These are phyloP conservation scores for Anthophora plumipes DNA, from an alignment of 2,888 invertebrate genomes.

Conservation along the genomic window DNA sequence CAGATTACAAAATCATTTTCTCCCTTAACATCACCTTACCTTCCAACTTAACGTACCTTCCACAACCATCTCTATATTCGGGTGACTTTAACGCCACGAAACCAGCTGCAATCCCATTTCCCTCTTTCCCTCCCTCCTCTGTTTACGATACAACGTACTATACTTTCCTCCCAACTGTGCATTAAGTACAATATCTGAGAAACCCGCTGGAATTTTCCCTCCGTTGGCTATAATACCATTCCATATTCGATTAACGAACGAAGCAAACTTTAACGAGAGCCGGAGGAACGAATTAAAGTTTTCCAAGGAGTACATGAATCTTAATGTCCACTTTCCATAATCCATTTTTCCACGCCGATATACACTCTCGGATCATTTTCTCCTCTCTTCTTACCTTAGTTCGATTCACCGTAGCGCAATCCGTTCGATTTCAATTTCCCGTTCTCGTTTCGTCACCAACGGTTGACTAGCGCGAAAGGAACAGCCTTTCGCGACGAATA, in stretches of 20 bases:
- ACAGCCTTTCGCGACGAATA: neutral
- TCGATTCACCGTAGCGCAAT: neutral
- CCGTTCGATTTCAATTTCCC: constrained; percentile 38
- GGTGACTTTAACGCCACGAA: constrained; percentile 34
- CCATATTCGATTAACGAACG: constrained; percentile 7
- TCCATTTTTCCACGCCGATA: constrained; percentile 32
- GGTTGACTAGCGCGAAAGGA: neutral
- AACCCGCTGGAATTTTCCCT: neutral
- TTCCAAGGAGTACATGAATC: constrained; percentile 33
- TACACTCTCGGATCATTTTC: too few relatives aligned
- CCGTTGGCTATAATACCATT: neutral
- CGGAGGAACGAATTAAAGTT: constrained; percentile 20
- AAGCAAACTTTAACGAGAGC: constrained; percentile 22
- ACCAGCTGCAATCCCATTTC: constrained; percentile 11
- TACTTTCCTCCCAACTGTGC: neutral
- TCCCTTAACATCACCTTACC: constrained; percentile 12
- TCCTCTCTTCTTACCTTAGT: neutral
- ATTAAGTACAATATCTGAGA: neutral
- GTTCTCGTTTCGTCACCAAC: neutral
- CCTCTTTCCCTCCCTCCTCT: neutral
- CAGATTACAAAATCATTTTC: constrained; percentile 61
- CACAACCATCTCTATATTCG: neutral
- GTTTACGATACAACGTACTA: neutral
- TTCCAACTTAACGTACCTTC: constrained; percentile 13
- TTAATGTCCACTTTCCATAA: constrained; percentile 49